These are phyloP conservation scores for Dryobates pubescens DNA, from an alignment of 2,797 vertebrate species.

Conservation along the genomic window DNA sequence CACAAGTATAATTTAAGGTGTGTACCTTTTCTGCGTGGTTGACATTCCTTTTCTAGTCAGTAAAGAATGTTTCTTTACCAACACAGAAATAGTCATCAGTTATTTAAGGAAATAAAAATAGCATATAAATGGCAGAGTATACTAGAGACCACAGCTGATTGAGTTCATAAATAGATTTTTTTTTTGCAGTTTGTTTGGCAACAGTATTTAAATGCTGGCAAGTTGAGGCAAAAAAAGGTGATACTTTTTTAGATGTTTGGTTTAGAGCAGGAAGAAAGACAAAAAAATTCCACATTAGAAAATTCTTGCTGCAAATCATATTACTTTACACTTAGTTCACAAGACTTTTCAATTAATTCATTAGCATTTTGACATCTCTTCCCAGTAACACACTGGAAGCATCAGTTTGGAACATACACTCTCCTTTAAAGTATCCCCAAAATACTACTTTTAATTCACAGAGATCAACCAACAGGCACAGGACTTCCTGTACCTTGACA, in stretches of 20 bases:
- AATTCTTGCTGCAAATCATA: background rate
- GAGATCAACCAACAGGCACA: background rate
- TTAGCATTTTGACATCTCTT: background rate
- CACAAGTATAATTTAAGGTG: constrained; percentile 46
- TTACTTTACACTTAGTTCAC: background rate
- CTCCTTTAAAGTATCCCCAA: background rate
- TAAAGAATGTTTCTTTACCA: constrained; percentile 49
- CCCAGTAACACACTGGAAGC: background rate
- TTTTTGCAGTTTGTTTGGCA: background rate
- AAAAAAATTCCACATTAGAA: background rate
- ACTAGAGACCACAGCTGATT: constrained; percentile 13
- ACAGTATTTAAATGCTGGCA: background rate
- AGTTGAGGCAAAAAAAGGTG: background rate
- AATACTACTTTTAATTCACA: background rate
- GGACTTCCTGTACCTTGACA: background rate
- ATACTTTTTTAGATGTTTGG: background rate
- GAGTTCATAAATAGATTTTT: constrained; percentile 9
- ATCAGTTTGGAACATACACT: background rate
- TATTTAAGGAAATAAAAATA: constrained; percentile 53
- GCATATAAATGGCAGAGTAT: background rate
- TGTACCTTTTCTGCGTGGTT: constrained; percentile 12
- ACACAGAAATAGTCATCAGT: constrained; percentile 35
- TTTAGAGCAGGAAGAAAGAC: background rate
- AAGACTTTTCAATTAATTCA: constrained; percentile 10
- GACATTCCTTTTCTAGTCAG: constrained; percentile 2